phyloP scores from a whole-genome alignment of 1,140 invertebrate genomes.

The Caerostris darwini region DNA sequence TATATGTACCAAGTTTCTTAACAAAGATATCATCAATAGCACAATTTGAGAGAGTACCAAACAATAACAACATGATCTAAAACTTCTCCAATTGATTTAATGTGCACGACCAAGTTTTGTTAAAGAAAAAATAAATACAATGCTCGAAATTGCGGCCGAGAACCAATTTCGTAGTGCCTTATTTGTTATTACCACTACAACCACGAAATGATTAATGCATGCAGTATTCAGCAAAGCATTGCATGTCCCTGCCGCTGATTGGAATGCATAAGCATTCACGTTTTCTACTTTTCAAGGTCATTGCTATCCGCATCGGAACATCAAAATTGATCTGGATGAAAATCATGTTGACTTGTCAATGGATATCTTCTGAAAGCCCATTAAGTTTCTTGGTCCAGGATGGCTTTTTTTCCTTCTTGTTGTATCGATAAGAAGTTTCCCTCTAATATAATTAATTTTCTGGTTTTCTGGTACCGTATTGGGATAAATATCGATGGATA shows the following conservation, averaged over 20 bases:
- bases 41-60: too few relatives aligned
- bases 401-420: not conserved
- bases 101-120: not conserved
- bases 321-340: not conserved
- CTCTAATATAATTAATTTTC: not conserved
- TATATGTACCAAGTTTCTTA: too few relatives aligned
- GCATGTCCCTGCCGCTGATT: conserved; percentile 10
- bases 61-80: not conserved
- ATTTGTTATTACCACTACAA: not conserved
- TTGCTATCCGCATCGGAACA: not conserved
- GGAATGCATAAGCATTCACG: not conserved
- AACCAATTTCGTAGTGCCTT: not conserved
- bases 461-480: not conserved
- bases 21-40: too few relatives aligned
- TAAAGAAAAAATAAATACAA: not conserved
- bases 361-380: not conserved
- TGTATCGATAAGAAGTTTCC: not conserved
- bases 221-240: not conserved
- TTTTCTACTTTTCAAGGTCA: conserved; percentile 46
- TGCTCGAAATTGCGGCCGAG: not conserved
- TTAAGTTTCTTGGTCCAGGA: not conserved
- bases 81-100: not conserved
- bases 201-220: not conserved
- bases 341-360: not conserved
- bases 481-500: not conserved